A percentile compares a stretch with the other conserved stretches of the same genome.
These are phyloP conservation scores for Steinernema hermaphroditum DNA, from an alignment of 2,888 invertebrate genomes.

Conservation along the genomic window DNA sequence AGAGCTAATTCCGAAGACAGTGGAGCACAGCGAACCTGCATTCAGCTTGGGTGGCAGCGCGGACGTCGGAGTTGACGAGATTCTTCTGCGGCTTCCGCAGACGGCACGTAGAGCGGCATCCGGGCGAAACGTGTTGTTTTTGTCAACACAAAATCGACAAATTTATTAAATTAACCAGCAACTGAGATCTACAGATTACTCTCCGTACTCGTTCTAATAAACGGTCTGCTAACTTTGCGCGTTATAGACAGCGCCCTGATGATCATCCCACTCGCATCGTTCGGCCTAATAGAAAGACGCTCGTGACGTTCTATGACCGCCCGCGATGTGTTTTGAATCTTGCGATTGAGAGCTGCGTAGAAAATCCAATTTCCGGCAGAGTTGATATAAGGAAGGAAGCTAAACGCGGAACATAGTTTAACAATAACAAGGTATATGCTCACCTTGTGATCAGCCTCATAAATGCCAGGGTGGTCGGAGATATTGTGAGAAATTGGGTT, in stretches of 20 bases:
- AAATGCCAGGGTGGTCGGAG: not conserved
- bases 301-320: slow-evolving; percentile 6
- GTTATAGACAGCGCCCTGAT: not conserved
- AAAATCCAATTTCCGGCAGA: slow-evolving; percentile 55
- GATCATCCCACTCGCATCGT: slow-evolving; percentile 14
- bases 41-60: no score
- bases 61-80: no score
- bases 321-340: slow-evolving; percentile 31
- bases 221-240: not conserved
- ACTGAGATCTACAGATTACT: no score
- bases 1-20: no score
- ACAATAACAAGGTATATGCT: not conserved
- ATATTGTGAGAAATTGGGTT: not conserved
- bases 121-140: no score
- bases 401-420: slow-evolving; percentile 31
- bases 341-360: slow-evolving; percentile 47
- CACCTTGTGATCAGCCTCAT: slow-evolving; percentile 23
- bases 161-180: no score
- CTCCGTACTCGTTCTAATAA: not conserved
- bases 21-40: no score
- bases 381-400: slow-evolving; percentile 50
- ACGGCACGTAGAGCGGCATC: no score
- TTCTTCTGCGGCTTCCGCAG: no score
- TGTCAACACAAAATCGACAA: no score
- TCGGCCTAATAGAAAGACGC: not conserved